These are phyloP conservation scores for Mimachlamys varia DNA, from an alignment of 2,888 invertebrate genomes.

Conservation along the genomic window DNA sequence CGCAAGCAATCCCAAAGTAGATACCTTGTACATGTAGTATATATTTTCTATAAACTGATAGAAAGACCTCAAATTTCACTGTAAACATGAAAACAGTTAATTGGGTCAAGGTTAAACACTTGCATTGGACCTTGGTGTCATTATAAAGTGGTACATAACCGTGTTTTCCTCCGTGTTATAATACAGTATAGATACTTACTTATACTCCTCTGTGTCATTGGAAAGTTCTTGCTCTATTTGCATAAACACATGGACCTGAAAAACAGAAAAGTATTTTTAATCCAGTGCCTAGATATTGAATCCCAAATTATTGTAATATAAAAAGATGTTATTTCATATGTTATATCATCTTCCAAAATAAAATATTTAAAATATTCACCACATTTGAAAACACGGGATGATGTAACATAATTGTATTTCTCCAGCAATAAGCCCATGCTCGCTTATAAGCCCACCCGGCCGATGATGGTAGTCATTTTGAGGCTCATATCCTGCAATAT, in stretches of 20 bases:
- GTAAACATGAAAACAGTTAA: too few species aligned
- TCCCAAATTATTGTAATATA: too few species aligned
- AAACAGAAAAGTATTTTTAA: not conserved
- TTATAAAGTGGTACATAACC: not conserved
- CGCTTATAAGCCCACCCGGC: too few species aligned
- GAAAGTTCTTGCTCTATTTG: constrained; percentile 93
- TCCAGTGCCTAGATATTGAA: too few species aligned
- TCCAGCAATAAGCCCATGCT: too few species aligned
- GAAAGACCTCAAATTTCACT: not conserved
- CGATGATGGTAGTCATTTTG: too few species aligned
- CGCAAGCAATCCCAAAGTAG: not conserved
- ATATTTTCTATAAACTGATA: not conserved
- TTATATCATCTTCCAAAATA: too few species aligned
- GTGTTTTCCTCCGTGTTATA: not conserved
- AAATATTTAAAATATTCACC: too few species aligned
- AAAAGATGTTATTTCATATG: too few species aligned
- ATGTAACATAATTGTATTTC: too few species aligned
- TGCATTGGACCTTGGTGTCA: not conserved
- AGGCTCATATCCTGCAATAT: too few species aligned
- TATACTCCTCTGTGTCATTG: constrained; percentile 88
- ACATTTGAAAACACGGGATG: too few species aligned
- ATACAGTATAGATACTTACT: constrained; percentile 44
- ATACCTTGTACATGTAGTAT: not conserved
- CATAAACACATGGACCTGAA: constrained; percentile 89
- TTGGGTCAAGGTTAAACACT: not conserved